A percentile compares a stretch with the other conserved stretches of the same genome.
phyloP scores from a whole-genome alignment of 2,888 invertebrate species.

The Augiades crinisus region DNA sequence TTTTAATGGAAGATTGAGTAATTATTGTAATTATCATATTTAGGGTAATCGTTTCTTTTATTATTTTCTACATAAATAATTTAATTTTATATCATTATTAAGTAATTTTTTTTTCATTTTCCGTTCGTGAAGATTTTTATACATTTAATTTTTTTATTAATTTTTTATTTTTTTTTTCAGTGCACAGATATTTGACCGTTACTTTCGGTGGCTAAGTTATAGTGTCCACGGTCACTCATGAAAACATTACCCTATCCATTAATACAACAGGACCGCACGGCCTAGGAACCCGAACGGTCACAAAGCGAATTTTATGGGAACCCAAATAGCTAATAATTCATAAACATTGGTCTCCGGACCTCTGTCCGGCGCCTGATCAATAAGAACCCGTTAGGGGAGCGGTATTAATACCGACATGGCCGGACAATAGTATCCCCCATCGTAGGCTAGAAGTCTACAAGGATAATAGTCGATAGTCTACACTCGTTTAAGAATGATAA shows the following conservation, averaged over 20 bases:
- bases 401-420: constrained; percentile 58
- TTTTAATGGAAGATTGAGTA: too few species aligned
- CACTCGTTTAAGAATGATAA: constrained; percentile 81
- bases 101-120: too few species aligned
- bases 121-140: too few species aligned
- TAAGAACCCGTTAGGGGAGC: constrained; percentile 63
- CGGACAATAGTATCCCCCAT: constrained; percentile 63
- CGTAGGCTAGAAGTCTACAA: constrained; percentile 57
- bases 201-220: not conserved
- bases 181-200: not conserved
- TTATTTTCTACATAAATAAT: too few species aligned
- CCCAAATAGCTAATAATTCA: constrained; percentile 71
- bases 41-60: too few species aligned
- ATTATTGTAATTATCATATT: too few species aligned
- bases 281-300: constrained; percentile 16
- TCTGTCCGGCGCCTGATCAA: constrained; percentile 43
- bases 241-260: constrained; percentile 1
- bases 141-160: too few species aligned
- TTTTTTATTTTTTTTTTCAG: not conserved
- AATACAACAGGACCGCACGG: not conserved
- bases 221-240: not conserved
- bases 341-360: constrained; percentile 65
- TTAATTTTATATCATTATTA: too few species aligned
- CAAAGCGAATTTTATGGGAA: constrained; percentile 64
- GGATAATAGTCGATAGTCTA: constrained; percentile 67